Conservation (phyloP, 1,140 invertebrate genomes). For the Aplysia californica region DNA sequence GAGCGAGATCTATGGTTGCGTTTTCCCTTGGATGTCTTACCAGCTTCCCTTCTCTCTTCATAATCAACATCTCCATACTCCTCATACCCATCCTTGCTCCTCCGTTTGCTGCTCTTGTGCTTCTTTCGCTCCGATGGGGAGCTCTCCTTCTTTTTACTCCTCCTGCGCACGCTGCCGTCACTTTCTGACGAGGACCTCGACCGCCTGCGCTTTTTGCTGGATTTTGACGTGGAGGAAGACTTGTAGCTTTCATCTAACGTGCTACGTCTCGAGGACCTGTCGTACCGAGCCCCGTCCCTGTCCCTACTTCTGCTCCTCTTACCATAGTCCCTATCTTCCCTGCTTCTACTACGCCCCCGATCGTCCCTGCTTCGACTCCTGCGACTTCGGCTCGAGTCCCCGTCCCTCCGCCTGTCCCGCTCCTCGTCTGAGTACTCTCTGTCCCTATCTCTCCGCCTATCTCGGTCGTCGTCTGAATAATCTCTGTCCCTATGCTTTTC, state of each 20-base stretch:
- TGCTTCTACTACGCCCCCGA: background rate
- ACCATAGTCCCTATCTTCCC: too few species aligned
- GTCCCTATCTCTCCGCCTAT: too few species aligned
- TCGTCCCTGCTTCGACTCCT: constrained; percentile 15
- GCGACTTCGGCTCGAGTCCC: background rate
- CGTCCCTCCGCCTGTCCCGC: background rate
- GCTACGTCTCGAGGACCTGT: constrained; percentile 1
- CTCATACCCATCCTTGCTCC: constrained; percentile 29
- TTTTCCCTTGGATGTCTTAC: constrained; percentile 62
- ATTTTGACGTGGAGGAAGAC: constrained; percentile 33
- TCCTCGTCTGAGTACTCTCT: constrained; percentile 19
- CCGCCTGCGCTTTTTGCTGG: constrained; percentile 39
- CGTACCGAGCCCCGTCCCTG: too few species aligned
- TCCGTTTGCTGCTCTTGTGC: constrained; percentile 4
- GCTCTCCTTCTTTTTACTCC: constrained; percentile 13
- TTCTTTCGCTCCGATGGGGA: background rate
- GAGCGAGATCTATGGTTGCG: constrained; percentile 56
- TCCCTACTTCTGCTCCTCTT: constrained; percentile 23
- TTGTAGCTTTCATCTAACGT: background rate
- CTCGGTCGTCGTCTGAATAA: constrained; percentile 13
- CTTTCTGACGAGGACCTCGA: constrained; percentile 48
- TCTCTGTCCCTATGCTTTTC: too few species aligned
- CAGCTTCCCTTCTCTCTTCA: constrained; percentile 38
- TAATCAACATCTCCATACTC: constrained; percentile 32
- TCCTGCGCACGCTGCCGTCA: constrained; percentile 29